Evolutionary conservation across 2,888 invertebrate genomes (phyloP).

Genomic region (Callimorpha dominula): DNA sequence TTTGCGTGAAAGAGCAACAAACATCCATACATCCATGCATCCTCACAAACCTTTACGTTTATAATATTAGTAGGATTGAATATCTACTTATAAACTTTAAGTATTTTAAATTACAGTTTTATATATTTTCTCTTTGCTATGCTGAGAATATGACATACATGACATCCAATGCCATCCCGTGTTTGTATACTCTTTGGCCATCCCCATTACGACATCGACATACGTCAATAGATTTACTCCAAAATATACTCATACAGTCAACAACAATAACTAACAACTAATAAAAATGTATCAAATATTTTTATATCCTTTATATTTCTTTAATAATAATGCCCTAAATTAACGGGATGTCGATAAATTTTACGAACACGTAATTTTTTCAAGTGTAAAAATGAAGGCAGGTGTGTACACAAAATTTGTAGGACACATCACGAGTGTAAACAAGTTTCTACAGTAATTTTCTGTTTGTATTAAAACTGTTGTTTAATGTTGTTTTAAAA

Average conservation of each 20-base stretch:
- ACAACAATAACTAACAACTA: not conserved
- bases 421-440: not conserved
- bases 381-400: slow-evolving; percentile 5
- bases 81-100: too few relatives aligned
- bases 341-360: not conserved
- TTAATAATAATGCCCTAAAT: slow-evolving; percentile 1
- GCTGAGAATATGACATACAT: not conserved
- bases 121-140: not conserved
- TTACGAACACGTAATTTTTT: not conserved
- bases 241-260: not conserved
- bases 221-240: not conserved
- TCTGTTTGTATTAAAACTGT: not conserved
- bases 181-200: not conserved
- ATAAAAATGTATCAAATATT: not conserved
- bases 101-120: not conserved
- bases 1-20: too few relatives aligned
- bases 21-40: too few relatives aligned
- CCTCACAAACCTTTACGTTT: too few relatives aligned
- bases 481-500: not conserved
- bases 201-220: not conserved
- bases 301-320: not conserved
- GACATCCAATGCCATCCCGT: not conserved
- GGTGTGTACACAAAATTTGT: not conserved
- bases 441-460: not conserved
- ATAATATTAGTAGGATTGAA: too few relatives aligned